Base-by-base conservation (phyloP, 2,113 vertebrate genomes). In the Columba livia region DNA sequence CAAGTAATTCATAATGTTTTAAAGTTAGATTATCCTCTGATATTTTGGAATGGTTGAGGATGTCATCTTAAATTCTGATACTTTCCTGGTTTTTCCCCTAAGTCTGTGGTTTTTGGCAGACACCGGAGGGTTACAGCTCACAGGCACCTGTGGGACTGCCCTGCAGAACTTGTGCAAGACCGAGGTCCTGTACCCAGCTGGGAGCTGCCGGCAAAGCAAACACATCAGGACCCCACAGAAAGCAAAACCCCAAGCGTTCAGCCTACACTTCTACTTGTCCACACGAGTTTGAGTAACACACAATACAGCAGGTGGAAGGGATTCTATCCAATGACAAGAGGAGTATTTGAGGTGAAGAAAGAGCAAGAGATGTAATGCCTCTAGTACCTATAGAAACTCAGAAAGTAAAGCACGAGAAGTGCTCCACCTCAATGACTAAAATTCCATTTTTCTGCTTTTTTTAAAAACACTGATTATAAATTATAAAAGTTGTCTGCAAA, bases 1-100 rank as follows among this genome's bases (percentile, higher is more conserved):
- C 54, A 61, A 72, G 89, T 19, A 93, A 88, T 67, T 67, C 7
- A n/a, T 65, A n/a, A 73, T 7, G 38, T 79, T 82, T 91, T 85
- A 73, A 90, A 92, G 17, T 10, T 61, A 85, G 58, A 86, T 90
- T 92, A 81, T 88, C 32, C 86, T 90, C 78, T 71, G 58, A 61
- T 90, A 64, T 21, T 95, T 93, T 56, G 66, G 90, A 94, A 80
- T 58, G 44, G 61, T 25, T 73, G 44, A 81, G 60, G 61, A 85
- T n/a, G 79, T 90, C 85, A 92, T 5, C 2, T 50, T 79, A 87
- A 88, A 90, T 48, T 56, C 70, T 67, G 51, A 57, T 23, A 25
- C 38, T 56, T 79, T 66, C 9, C 3, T 48, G 58, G 23, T 83
- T 58, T 62, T 44, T 17, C 7, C 44, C 18, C 34, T 40, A 31